phyloP scores from a whole-genome alignment of 1,140 invertebrate genomes.

The Aricia agestis region DNA sequence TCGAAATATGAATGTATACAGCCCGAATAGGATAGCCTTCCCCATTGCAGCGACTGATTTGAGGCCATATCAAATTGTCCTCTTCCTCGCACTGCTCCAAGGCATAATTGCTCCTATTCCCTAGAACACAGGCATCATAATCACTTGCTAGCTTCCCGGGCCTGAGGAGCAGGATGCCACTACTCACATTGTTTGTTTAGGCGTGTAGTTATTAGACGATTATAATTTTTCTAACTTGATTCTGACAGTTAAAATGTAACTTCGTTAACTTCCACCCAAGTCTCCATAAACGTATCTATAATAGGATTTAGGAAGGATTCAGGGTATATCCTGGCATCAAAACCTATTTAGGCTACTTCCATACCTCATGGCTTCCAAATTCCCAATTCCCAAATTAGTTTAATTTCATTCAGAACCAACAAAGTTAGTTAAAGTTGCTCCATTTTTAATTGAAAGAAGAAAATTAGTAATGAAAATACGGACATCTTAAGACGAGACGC shows the following conservation, averaged over 20 bases:
- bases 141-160: constrained; percentile 44
- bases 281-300: too few species aligned
- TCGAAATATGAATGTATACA: constrained; percentile 30
- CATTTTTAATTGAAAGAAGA: not conserved
- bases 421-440: not conserved
- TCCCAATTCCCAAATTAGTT: too few species aligned
- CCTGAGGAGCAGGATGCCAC: constrained; percentile 53
- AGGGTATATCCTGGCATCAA: too few species aligned
- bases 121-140: constrained; percentile 49
- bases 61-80: constrained; percentile 70
- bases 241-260: too few species aligned
- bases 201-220: not conserved
- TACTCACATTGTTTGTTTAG: constrained; percentile 17
- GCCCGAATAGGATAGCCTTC: constrained; percentile 65
- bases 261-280: too few species aligned
- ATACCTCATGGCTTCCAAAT: too few species aligned
- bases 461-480: not conserved
- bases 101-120: constrained; percentile 57
- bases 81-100: constrained; percentile 53
- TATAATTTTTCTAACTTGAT: not conserved
- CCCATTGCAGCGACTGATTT: constrained; percentile 67
- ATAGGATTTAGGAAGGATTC: too few species aligned
- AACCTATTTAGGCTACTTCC: too few species aligned
- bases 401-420: too few species aligned
- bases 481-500: not conserved